Percentiles rank a stretch among this genome's conserved stretches.
Conservation (phyloP, 1,140 invertebrate species). For the Lucilia sericata region DNA sequence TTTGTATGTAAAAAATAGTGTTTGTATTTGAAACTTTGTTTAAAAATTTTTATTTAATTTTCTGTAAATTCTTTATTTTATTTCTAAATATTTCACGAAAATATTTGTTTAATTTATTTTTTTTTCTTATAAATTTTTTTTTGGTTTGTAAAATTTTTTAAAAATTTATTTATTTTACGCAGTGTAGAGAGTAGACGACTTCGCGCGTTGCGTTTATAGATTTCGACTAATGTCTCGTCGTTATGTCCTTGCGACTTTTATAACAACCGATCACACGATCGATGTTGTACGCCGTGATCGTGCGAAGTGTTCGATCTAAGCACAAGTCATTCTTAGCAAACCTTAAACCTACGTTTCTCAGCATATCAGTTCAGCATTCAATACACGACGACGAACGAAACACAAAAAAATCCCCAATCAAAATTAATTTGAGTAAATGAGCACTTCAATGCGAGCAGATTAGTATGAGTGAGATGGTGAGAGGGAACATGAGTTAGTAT, state of each 20-base stretch:
- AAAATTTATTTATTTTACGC: slow-evolving; percentile 31
- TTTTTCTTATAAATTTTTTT: neutral
- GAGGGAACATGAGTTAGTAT: neutral
- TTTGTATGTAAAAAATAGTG: neutral
- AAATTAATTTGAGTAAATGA: slow-evolving; percentile 16
- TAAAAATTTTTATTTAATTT: slow-evolving; percentile 27
- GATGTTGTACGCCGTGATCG: slow-evolving; percentile 46
- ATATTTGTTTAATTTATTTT: neutral
- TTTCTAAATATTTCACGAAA: slow-evolving; percentile 22
- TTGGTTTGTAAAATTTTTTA: slow-evolving; percentile 44
- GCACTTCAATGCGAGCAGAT: neutral
- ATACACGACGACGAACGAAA: slow-evolving; percentile 19
- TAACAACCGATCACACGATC: slow-evolving; percentile 61
- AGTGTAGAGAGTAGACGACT: slow-evolving; percentile 58
- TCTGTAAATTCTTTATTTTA: neutral
- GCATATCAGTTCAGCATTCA: neutral
- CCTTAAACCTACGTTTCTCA: slow-evolving; percentile 38
- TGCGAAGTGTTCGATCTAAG: slow-evolving; percentile 48
- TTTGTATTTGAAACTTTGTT: slow-evolving; percentile 1
- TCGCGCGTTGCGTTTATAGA: slow-evolving; percentile 67
- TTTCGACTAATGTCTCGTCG: slow-evolving; percentile 67
- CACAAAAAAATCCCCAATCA: neutral
- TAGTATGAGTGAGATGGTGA: neutral
- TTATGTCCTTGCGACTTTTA: slow-evolving; percentile 69
- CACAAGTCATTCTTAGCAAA: slow-evolving; percentile 46